phyloP scores from a whole-genome alignment of 2,113 vertebrate species.

The Protobothrops flavoviridis region DNA sequence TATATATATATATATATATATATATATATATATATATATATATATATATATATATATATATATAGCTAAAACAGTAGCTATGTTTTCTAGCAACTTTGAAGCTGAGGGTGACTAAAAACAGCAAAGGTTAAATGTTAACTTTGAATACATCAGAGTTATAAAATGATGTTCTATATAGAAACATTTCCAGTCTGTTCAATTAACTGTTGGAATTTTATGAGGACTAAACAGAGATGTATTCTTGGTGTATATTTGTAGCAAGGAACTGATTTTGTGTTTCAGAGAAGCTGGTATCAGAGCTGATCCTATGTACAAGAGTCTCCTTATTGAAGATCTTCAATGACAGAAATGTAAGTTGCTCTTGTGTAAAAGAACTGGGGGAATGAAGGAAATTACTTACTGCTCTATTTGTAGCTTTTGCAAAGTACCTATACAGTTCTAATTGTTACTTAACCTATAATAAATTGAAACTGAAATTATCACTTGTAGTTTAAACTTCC shows the following conservation, averaged over 20 bases:
- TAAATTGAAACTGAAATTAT: slow-evolving; percentile 7
- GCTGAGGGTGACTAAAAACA: not conserved
- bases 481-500: slow-evolving; percentile 21
- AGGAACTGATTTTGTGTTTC: not conserved
- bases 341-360: not conserved
- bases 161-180: not conserved
- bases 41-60: too few relatives aligned
- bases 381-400: not conserved
- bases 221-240: not conserved
- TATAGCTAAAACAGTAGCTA: not conserved
- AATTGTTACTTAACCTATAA: slow-evolving; percentile 9
- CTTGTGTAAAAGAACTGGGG: slow-evolving; percentile 19
- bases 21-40: too few relatives aligned
- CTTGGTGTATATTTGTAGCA: not conserved
- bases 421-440: not conserved
- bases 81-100: not conserved
- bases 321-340: not conserved
- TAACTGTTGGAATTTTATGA: not conserved
- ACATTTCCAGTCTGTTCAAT: not conserved
- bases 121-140: not conserved
- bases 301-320: not conserved
- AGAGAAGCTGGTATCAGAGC: not conserved
- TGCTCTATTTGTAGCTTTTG: slow-evolving; percentile 6
- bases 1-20: too few relatives aligned
- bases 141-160: not conserved